phyloP scores from a whole-genome alignment of 2,888 invertebrate genomes.

The Mimachlamys varia region DNA sequence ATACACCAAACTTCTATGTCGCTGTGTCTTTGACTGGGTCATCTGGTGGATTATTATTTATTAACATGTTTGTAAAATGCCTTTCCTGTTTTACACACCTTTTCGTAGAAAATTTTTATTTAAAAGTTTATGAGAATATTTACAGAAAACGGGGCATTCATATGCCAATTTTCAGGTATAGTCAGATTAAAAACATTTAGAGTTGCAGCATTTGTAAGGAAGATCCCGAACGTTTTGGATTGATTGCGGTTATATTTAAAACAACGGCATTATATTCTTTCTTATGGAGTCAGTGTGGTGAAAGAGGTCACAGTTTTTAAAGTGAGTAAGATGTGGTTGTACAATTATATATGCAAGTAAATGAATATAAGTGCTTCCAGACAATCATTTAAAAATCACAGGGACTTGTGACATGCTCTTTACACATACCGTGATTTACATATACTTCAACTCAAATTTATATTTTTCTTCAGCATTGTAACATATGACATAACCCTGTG shows the following conservation, averaged over 20 bases:
- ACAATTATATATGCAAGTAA: background rate
- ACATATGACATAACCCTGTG: no score
- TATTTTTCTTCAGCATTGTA: no score
- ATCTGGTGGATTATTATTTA: background rate
- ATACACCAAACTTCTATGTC: background rate
- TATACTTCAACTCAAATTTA: no score
- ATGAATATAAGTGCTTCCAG: slow-evolving; percentile 1
- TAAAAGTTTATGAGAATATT: background rate
- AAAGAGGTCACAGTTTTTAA: background rate
- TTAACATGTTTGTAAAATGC: background rate
- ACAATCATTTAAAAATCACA: background rate
- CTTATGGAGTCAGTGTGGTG: background rate
- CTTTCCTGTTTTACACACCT: background rate
- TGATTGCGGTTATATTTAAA: background rate
- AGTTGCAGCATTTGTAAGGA: background rate
- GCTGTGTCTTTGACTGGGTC: background rate
- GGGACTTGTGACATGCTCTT: no score
- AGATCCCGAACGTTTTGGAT: background rate
- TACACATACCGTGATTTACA: no score
- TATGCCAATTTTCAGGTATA: background rate
- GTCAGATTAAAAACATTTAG: background rate
- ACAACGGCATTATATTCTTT: background rate
- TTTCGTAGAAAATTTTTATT: background rate
- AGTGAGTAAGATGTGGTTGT: background rate
- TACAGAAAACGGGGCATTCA: background rate